These are phyloP conservation scores for Melanotaenia boesemani DNA, from an alignment of 2,797 vertebrate genomes.

Conservation along the genomic window DNA sequence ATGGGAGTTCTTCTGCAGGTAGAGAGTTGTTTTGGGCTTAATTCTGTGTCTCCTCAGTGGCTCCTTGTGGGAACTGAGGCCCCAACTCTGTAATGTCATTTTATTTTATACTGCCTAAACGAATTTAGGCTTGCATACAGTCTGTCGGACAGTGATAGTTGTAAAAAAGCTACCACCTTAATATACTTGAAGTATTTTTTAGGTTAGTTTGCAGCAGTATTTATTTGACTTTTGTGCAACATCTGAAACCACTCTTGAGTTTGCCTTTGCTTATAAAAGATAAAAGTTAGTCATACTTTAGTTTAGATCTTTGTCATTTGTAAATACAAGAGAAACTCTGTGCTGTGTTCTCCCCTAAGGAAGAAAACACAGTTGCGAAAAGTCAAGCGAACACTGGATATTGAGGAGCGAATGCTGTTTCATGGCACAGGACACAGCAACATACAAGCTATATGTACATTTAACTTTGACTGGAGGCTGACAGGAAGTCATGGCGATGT, in stretches of 20 bases:
- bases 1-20: constrained; percentile 99
- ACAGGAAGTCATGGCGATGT: constrained; percentile 94
- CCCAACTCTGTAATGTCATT: constrained; percentile 1
- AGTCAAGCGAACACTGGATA: constrained; percentile 87
- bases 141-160: not conserved
- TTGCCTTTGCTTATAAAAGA: not conserved
- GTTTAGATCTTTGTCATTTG: not conserved
- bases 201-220: not conserved
- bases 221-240: not conserved
- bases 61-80: not conserved
- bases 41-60: not conserved
- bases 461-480: constrained; percentile 98
- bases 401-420: constrained; percentile 97
- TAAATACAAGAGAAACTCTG: constrained; percentile 8
- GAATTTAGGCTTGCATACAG: not conserved
- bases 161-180: not conserved
- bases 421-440: constrained; percentile 96
- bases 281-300: not conserved
- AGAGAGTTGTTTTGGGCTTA: constrained; percentile 30
- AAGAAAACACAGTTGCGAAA: constrained; percentile 96
- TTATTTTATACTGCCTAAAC: not conserved
- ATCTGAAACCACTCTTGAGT: not conserved
- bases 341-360: constrained; percentile 79
- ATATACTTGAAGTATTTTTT: not conserved
- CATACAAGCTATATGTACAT: constrained; percentile 96